These are phyloP conservation scores for Exocentrus adspersus DNA, from an alignment of 2,888 invertebrate genomes.

Conservation along the genomic window DNA sequence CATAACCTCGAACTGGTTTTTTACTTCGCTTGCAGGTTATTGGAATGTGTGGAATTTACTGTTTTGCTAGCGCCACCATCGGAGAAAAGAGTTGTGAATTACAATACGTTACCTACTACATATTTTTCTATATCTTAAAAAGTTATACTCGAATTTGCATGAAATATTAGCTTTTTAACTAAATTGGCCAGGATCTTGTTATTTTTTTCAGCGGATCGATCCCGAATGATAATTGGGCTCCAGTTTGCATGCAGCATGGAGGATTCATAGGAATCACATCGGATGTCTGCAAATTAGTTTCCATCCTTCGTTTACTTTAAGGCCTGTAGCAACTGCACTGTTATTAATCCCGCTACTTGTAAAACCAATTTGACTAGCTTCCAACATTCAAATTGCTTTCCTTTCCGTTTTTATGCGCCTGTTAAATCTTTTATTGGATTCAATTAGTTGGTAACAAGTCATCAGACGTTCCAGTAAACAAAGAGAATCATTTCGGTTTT, in stretches of 20 bases:
- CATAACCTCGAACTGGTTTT: no score
- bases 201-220: background rate
- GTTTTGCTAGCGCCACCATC: no score
- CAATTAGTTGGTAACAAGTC: constrained; percentile 2
- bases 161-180: no score
- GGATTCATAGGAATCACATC: constrained; percentile 4
- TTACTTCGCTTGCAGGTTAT: no score
- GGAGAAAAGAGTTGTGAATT: no score
- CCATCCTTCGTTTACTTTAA: constrained; percentile 17
- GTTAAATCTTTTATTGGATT: constrained; percentile 7
- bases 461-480: background rate
- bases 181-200: no score
- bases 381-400: background rate
- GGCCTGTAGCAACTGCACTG: background rate
- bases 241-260: constrained; percentile 8
- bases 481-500: no score
- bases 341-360: constrained; percentile 16
- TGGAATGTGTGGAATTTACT: no score
- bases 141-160: no score
- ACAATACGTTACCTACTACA: no score
- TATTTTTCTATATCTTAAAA: no score
- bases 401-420: constrained; percentile 11
- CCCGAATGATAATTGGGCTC: background rate
- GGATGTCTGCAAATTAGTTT: constrained; percentile 18
- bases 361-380: background rate